Base-by-base conservation (phyloP, 2,113 vertebrate species). In the Stercorarius parasiticus region DNA sequence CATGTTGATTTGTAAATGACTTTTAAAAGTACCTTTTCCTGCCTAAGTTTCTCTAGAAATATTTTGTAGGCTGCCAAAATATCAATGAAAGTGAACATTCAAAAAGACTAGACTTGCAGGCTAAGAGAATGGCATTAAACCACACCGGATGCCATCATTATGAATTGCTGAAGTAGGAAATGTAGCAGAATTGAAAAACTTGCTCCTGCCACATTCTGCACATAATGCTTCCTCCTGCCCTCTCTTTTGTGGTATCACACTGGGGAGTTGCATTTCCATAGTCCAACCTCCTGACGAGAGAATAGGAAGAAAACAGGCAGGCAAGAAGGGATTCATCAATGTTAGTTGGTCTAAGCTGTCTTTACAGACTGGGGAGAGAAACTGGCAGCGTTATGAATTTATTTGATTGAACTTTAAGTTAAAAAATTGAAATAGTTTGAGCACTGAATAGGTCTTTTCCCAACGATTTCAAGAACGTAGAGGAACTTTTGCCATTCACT, bases 91-190 rank as follows among this genome's bases (percentile, higher is more conserved):
- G 74, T 74, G 19, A 42, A 43, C 30, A 80, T n/a, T 5, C 42
- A 10, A 87, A 86, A 86, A n/a, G 15, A 14, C 9, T 43, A 52
- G 58, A 40, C 17, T 53, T 82, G 15, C 13, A 78, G 15, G 49
- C 13, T 84, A 38, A 78, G 55, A 49, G 27, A 81, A 58, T 10
- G 11, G 19, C 25, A 32, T 73, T 49, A 89, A 80, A 13, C 32
- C 47, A 50, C 0, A 0, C 6, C 2, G 2, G 32, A 20, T 66
- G 47, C 13, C 10, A 29, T 49, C 47, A 58, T 6, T 70, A 26
- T 20, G 45, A 79, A 50, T 17, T 62, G 27, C 23, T 66, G 36
- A 49, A 70, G 26, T 17, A 66, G 72, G 19, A 85, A 86, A 56
- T 0, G 1, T 17, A 64, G 29, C 8, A 66, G 43, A 86, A 61